Percentiles rank a stretch among this genome's conserved stretches.
phyloP scores from a whole-genome alignment of 2,888 invertebrate genomes.

The Epinotia demarniana region DNA sequence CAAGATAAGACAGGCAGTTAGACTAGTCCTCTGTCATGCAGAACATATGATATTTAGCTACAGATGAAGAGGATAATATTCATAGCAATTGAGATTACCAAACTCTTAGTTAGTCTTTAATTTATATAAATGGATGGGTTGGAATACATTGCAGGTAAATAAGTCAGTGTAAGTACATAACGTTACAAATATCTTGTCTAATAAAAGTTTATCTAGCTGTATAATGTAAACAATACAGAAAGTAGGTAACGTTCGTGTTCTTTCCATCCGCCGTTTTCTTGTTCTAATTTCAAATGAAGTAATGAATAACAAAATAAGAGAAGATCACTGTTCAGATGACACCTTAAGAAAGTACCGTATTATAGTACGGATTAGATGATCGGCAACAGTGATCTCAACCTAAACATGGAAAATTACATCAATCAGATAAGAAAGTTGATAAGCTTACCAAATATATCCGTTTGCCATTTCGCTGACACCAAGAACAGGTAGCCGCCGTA shows the following conservation, averaged over 20 bases:
- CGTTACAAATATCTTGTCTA: background rate
- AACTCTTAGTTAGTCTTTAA: background rate
- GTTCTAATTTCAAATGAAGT: no score
- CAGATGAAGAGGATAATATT: background rate
- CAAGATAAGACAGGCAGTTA: no score
- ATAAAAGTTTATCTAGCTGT: no score
- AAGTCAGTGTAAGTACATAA: background rate
- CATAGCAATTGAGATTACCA: no score
- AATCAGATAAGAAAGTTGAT: conserved; percentile 16
- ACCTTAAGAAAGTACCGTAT: background rate
- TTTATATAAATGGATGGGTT: background rate
- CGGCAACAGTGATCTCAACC: background rate
- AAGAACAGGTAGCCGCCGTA: conserved; percentile 90
- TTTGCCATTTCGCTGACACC: conserved; percentile 89
- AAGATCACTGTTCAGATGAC: background rate
- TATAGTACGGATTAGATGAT: background rate
- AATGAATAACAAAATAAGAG: no score
- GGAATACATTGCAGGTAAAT: background rate
- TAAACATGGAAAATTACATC: conserved; percentile 5
- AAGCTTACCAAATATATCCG: conserved; percentile 88
- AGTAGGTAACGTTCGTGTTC: background rate
- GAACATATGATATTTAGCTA: background rate
- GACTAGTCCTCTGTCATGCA: no score
- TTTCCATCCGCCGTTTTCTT: no score
- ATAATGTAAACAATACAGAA: conserved; percentile 3